phyloP scores from a whole-genome alignment of 2,113 vertebrate genomes.

The Psettodes erumei region DNA sequence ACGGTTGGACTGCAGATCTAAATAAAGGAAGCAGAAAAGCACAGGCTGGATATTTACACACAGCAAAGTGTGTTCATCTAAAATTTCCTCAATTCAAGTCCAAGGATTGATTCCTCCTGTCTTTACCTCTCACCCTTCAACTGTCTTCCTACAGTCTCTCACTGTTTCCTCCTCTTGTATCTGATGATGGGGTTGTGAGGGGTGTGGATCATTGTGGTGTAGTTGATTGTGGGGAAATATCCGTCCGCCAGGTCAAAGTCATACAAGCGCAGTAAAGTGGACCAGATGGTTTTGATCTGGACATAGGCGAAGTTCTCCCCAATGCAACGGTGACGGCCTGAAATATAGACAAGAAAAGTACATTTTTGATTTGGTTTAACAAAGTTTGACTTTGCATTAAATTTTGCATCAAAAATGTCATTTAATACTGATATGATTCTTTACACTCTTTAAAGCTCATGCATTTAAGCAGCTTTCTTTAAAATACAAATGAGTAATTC shows the following conservation, averaged over 20 bases:
- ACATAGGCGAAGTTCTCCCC: conserved; percentile 98
- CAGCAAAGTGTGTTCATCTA: conserved; percentile 14
- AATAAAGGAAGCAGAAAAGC: conserved; percentile 18
- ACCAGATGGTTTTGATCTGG: conserved; percentile 99
- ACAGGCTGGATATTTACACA: background rate
- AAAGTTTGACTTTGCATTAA: background rate
- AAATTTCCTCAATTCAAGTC: conserved; percentile 28
- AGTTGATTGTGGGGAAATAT: conserved; percentile 95
- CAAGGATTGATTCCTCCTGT: background rate
- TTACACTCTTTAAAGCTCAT: too few species aligned
- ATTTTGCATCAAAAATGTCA: too few species aligned
- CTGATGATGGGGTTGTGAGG: conserved; percentile 92
- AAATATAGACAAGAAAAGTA: background rate
- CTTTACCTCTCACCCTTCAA: background rate
- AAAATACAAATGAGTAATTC: background rate
- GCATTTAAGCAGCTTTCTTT: too few species aligned
- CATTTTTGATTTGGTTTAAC: background rate
- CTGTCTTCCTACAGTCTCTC: conserved; percentile 19
- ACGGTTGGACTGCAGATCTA: background rate
- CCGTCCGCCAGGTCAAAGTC: conserved; percentile 92
- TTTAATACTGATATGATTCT: too few species aligned
- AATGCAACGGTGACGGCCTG: conserved; percentile 97
- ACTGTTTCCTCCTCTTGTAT: conserved; percentile 86
- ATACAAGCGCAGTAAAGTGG: conserved; percentile 91
- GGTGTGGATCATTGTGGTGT: conserved; percentile 98